A percentile compares a stretch with the other conserved stretches of the same genome.
Evolutionary conservation across 2,113 vertebrate genomes (phyloP).

Genomic region (Gobius niger): DNA sequence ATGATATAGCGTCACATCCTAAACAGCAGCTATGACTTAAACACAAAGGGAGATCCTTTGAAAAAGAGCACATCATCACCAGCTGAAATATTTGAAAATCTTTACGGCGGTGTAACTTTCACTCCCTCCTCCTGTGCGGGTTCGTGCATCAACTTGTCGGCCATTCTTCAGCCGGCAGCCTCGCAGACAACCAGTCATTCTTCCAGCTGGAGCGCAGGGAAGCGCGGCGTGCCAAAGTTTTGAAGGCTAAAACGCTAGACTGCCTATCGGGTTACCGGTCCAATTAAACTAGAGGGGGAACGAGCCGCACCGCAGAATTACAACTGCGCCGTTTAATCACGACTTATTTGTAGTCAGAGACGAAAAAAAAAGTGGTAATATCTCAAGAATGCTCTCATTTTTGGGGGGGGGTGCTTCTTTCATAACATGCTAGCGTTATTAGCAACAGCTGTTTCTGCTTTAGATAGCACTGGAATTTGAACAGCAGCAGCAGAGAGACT

Average conservation of each 20-base stretch:
- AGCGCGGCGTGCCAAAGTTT: background rate
- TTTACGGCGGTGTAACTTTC: slow-evolving; percentile 33
- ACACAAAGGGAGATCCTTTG: no score
- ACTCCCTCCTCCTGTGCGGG: slow-evolving; percentile 18
- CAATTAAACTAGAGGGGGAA: background rate
- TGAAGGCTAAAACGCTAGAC: background rate
- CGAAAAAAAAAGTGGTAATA: background rate
- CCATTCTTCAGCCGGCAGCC: slow-evolving; percentile 19
- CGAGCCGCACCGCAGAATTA: background rate
- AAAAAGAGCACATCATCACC: no score
- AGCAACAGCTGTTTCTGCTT: slow-evolving; percentile 9
- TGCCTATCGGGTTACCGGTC: background rate
- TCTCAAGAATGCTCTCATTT: background rate
- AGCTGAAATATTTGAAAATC: background rate
- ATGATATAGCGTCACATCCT: no score
- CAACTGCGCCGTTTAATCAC: background rate
- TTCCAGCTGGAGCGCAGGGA: slow-evolving; percentile 4
- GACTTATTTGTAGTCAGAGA: background rate
- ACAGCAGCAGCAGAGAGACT: background rate
- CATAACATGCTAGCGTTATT: slow-evolving; percentile 7
- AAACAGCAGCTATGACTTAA: no score
- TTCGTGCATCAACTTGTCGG: slow-evolving; percentile 31
- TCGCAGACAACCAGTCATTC: slow-evolving; percentile 27
- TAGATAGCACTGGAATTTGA: slow-evolving; percentile 1
- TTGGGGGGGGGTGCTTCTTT: background rate